Evolutionary conservation across 2,113 vertebrate genomes (phyloP).

Genomic region (Hepsetus odoe): DNA sequence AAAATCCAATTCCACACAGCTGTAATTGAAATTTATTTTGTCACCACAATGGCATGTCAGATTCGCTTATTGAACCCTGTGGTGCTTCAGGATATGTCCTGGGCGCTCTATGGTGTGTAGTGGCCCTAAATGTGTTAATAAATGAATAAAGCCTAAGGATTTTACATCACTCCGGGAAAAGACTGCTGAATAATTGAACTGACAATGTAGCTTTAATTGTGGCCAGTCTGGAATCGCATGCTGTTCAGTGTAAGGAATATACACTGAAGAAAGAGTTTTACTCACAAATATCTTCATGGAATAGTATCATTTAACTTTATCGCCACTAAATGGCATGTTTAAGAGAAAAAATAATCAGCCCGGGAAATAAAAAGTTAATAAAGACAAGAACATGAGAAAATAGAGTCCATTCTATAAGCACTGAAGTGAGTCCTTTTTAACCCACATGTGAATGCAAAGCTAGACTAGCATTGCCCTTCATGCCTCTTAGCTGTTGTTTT

Average conservation of each 20-base stretch:
- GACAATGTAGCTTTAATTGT: conserved; percentile 31
- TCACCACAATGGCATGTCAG: conserved; percentile 57
- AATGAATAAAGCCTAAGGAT: conserved; percentile 48
- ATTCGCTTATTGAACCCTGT: conserved; percentile 62
- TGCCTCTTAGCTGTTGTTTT: conserved; percentile 67
- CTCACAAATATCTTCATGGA: background rate
- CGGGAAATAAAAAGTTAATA: too few relatives aligned
- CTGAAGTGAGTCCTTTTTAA: conserved; percentile 62
- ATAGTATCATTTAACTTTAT: background rate
- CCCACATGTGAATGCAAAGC: conserved; percentile 67
- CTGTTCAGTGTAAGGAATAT: background rate
- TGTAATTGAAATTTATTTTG: conserved; percentile 78
- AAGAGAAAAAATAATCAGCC: background rate
- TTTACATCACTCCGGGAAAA: conserved; percentile 35
- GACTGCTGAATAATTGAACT: conserved; percentile 48
- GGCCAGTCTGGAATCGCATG: conserved; percentile 10
- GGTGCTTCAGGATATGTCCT: conserved; percentile 51
- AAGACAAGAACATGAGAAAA: conserved; percentile 45
- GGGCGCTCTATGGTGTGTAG: conserved; percentile 12
- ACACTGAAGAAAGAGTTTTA: background rate
- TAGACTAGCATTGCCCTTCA: conserved; percentile 71
- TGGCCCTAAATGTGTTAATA: conserved; percentile 55
- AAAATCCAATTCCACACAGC: conserved; percentile 76
- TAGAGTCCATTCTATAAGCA: conserved; percentile 59
- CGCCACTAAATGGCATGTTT: background rate